Evolutionary conservation across 2,888 invertebrate species (phyloP), one percentile per base, ranked within the genome.

Genomic region (Archips xylosteana): DNA sequence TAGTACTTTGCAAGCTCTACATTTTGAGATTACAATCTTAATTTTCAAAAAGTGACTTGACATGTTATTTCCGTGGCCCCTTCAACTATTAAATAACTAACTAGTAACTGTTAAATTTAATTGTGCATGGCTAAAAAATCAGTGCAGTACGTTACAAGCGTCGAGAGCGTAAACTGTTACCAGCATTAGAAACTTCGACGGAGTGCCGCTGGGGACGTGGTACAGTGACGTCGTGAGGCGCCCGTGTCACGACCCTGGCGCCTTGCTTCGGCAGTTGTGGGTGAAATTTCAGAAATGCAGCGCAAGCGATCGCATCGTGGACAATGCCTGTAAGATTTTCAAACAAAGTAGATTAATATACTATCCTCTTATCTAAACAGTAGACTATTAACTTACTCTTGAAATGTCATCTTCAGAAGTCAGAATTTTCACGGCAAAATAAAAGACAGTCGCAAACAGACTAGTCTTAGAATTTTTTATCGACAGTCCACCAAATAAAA

Each of bases 261-360:
- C 97, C 77, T 95, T 97, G 96, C 85, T 98, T 98, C 23, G 98
- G 97, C 75, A 98, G 88, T 45, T 96, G 96, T 0, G 98, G 98
- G 88, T 98, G 97, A 86, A 99, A 99, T 90, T 99, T 99, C 9
- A 99, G 95, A 87, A 98, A 99, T 0, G 99, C 98, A 0, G 99
- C 98, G 86, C 99, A 99, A 0, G 99, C 99, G 97, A 99, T 99
- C 6, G 99, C 99, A 88, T 99, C 99, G 87, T 99, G 99, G 0
- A 99, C 99, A 63, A 99, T 97, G 13, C 99, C 96, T 95, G 81
- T 54, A 47, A 9, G 8, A 66, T 15, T 54, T 39, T 9, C 6
- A 6, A 54, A 54, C 9, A 4, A 13, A 54, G 2, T 15, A 23
- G 9, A 54, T 23, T 54, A 65, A 42, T n/a, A 45, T 45, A 12